Evolutionary conservation across 2,888 invertebrate species (phyloP).

Genomic region (Entomobrya proxima): DNA sequence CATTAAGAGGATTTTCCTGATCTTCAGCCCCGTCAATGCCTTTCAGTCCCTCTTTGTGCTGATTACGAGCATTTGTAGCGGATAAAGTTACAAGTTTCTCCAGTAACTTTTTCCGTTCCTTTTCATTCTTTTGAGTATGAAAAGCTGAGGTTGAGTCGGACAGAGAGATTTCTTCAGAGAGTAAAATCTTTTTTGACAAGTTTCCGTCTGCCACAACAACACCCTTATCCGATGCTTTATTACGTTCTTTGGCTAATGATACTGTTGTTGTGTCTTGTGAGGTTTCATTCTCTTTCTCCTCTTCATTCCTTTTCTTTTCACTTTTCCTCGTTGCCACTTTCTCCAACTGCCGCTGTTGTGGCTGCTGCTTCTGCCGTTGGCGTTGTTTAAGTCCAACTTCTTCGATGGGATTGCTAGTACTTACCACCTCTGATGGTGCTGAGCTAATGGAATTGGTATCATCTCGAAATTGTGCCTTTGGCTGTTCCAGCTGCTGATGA

Average conservation of each 20-base stretch:
- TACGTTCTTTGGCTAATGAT: not conserved
- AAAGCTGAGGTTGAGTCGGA: constrained; percentile 59
- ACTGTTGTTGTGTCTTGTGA: constrained; percentile 47
- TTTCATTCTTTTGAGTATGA: not conserved
- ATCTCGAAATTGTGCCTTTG: constrained; percentile 9
- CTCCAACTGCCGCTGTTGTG: constrained; percentile 23
- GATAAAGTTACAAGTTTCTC: constrained; percentile 25
- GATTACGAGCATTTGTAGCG: not conserved
- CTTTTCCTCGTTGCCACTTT: constrained; percentile 10
- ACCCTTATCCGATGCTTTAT: not conserved
- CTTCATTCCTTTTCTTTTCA: constrained; percentile 6
- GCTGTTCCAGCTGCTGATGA: constrained; percentile 40
- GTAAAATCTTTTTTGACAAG: constrained; percentile 6
- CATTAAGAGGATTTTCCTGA: not conserved
- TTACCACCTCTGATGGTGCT: constrained; percentile 30
- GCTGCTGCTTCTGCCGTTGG: constrained; percentile 29
- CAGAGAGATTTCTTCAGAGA: constrained; percentile 56
- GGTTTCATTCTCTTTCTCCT: constrained; percentile 22
- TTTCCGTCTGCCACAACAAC: not conserved
- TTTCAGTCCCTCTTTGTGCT: constrained; percentile 17
- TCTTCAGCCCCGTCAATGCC: not conserved
- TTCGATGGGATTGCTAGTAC: constrained; percentile 32
- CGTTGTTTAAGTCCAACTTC: not conserved
- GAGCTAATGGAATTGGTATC: constrained; percentile 53
- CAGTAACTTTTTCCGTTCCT: constrained; percentile 30